Conservation (phyloP, 2,888 invertebrate genomes). For the Prosopocoilus inquinatus region DNA sequence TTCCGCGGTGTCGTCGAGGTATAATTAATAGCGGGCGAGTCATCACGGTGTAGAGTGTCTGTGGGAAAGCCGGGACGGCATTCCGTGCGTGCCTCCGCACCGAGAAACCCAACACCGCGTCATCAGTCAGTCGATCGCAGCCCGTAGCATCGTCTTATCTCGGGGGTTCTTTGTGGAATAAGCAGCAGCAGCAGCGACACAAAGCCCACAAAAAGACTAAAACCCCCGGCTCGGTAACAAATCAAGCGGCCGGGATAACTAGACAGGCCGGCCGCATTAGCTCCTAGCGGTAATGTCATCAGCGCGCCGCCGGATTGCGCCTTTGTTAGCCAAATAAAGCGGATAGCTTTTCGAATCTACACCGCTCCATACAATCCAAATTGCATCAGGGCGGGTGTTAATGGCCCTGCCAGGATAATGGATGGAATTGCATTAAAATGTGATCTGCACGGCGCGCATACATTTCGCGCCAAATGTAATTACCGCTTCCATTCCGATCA, state of each 20-base stretch:
- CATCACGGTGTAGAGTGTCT: constrained; percentile 19
- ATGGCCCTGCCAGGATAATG: constrained; percentile 54
- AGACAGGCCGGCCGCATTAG: constrained; percentile 35
- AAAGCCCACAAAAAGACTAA: constrained; percentile 29
- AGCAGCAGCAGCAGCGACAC: constrained; percentile 5
- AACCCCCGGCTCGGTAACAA: constrained; percentile 34
- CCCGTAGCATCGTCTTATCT: neutral
- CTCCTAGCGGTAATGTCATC: constrained; percentile 43
- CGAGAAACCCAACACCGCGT: constrained; percentile 20
- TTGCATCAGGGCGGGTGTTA: constrained; percentile 52
- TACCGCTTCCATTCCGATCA: constrained; percentile 33
- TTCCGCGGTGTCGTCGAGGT: constrained; percentile 23
- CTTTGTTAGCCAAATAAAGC: constrained; percentile 47
- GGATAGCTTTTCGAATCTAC: constrained; percentile 49
- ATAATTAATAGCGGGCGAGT: constrained; percentile 30
- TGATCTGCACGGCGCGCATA: constrained; percentile 53
- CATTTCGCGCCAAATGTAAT: constrained; percentile 35
- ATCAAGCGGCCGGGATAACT: constrained; percentile 35
- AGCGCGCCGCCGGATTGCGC: constrained; percentile 37
- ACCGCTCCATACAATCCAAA: constrained; percentile 49
- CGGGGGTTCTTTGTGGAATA: constrained; percentile 12
- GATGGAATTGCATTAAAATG: constrained; percentile 56
- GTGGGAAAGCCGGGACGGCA: constrained; percentile 28
- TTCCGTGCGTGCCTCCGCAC: constrained; percentile 25
- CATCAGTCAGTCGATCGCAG: constrained; percentile 12